Evolutionary conservation across 2,113 vertebrate genomes (phyloP).

Genomic region (Hyperopisus bebe): DNA sequence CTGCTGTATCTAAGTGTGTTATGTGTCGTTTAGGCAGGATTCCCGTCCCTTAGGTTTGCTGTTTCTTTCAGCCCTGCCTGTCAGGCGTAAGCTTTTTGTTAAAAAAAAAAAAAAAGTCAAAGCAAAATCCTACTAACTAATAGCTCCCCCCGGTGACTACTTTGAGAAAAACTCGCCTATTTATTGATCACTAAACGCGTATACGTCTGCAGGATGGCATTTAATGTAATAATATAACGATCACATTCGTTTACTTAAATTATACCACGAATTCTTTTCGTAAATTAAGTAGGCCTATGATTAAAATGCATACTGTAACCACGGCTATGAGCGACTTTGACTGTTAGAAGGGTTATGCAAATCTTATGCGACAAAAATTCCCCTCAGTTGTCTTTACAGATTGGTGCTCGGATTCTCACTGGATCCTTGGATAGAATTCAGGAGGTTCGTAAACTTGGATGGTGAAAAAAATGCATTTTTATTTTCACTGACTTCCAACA

Average conservation of each 20-base stretch:
- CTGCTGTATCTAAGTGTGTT: not conserved
- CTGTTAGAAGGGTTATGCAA: not conserved
- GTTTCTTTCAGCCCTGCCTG: not conserved
- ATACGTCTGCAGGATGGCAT: not conserved
- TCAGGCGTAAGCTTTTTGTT: not conserved
- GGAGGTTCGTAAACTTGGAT: not conserved
- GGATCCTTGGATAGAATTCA: not conserved
- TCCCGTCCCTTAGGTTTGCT: not conserved
- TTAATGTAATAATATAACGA: not conserved
- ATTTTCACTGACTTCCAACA: not conserved
- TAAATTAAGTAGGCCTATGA: not conserved
- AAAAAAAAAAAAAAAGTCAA: not conserved
- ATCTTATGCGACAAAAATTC: not conserved
- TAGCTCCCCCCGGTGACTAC: conserved; percentile 44
- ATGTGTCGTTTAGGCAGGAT: not conserved
- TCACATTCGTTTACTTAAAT: not conserved
- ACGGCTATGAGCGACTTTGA: not conserved
- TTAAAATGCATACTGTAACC: not conserved
- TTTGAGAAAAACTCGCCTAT: conserved; percentile 9
- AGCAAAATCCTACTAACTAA: not conserved
- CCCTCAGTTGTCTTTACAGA: not conserved
- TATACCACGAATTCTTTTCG: not conserved
- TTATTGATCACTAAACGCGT: not conserved
- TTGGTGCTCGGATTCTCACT: not conserved
- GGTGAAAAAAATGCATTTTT: not conserved